Conservation (phyloP, 2,888 invertebrate species). For the Horisme vitalbata region DNA sequence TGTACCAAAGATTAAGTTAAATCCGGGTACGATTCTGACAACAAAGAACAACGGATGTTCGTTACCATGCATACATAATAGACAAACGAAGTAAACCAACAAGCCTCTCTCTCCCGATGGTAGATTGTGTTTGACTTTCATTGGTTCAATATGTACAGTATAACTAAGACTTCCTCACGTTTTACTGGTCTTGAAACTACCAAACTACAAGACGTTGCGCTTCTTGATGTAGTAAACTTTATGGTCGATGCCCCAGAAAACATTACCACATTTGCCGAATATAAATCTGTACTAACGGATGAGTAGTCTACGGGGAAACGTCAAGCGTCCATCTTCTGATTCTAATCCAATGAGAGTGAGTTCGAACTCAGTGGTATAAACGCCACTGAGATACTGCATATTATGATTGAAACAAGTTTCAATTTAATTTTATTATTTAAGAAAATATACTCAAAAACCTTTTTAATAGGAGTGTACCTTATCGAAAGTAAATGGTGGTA, state of each 20-base stretch:
- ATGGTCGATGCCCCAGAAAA: background rate
- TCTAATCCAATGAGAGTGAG: background rate
- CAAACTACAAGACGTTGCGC: background rate
- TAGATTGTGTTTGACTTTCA: background rate
- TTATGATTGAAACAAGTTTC: too few species aligned
- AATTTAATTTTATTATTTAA: too few species aligned
- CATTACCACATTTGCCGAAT: background rate
- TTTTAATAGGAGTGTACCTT: too few species aligned
- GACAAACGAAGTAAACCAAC: background rate
- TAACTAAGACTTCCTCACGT: background rate
- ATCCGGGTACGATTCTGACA: too few species aligned
- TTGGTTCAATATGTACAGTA: background rate
- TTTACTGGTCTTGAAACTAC: background rate
- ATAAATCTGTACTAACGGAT: background rate
- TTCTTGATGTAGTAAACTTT: background rate
- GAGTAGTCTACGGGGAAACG: background rate
- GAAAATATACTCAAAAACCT: too few species aligned
- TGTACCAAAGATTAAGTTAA: too few species aligned
- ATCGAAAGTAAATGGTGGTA: too few species aligned
- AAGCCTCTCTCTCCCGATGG: background rate
- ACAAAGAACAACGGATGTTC: background rate
- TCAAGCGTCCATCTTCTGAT: background rate
- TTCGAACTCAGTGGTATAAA: background rate
- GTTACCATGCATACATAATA: slow-evolving; percentile 3
- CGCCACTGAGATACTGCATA: too few species aligned